Evolutionary conservation across 2,797 vertebrate species (phyloP), one percentile per base, ranked within the genome.

Genomic region (Limnodromus scolopaceus): DNA sequence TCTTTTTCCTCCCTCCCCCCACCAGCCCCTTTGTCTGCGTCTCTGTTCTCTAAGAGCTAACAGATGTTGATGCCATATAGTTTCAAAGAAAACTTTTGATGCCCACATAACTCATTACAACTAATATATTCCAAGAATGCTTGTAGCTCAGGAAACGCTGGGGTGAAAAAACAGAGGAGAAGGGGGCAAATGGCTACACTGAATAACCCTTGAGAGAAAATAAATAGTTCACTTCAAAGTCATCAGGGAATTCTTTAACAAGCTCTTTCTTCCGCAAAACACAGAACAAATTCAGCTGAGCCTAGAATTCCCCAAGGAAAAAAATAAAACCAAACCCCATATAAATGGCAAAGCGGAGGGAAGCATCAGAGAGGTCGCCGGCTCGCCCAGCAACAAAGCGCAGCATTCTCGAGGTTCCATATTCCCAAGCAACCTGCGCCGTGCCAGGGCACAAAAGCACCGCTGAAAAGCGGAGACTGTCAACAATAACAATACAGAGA

Each of bases 1-100:
- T 96, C 95, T 95, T 97, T 97, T 91, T 77, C 96, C 86, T 57
- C 94, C 97, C 94, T 83, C 75, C 92, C 96, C 94, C 95, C 97
- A 76, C 53, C 96, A 90, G 92, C 78, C 91, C 96, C 94, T 97
- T 92, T 96, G 97, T 98, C 97, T 97, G 97, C 94, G 60, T 94
- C 94, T 97, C 97, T 98, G 97, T 94, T 98, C 97, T 94, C 96
- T 98, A 98, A 98, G 97, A 97, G 97, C 97, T 98, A 98, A 97
- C 97, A 98, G 97, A 98, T 98, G 98, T 98, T 86, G 93, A 97
- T 97, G 96, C 97, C 97, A 95, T 57, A 63, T 92, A 97, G 93
- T 97, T 98, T 98, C 97, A 97, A 97, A 98, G 98, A 96, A 95
- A 97, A 97, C 94, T 97, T 97, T 91, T 89, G 77, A 96, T 97